Conservation (phyloP, 2,888 invertebrate species). For the Lasiommata megera region DNA sequence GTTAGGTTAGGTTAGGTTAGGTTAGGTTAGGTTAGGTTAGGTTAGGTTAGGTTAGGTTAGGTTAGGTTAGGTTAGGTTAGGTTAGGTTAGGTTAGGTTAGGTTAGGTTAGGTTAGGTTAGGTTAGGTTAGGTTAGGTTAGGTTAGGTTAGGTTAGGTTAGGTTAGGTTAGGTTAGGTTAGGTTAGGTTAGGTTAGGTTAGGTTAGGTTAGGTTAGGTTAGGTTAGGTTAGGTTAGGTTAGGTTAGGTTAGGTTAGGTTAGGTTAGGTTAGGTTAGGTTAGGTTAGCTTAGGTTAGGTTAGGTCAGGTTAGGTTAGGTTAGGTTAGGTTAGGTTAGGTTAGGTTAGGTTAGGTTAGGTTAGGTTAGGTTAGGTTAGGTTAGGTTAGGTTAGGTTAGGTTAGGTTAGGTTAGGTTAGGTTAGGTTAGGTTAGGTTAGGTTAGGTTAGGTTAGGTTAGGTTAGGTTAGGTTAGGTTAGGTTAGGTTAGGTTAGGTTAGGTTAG, state of each 20-base stretch:
- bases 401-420: constrained; percentile 10
- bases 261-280: constrained; percentile 10
- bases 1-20: constrained; percentile 19
- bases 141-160: constrained; percentile 18
- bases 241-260: constrained; percentile 24
- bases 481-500: constrained; percentile 3
- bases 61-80: constrained; percentile 19
- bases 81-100: constrained; percentile 21
- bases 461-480: constrained; percentile 1
- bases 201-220: constrained; percentile 31
- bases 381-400: constrained; percentile 20
- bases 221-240: constrained; percentile 30
- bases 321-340: constrained; percentile 22
- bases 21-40: constrained; percentile 19
- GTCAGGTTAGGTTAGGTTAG: constrained; percentile 8
- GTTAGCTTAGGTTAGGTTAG: constrained; percentile 9
- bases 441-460: constrained; percentile 2
- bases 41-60: constrained; percentile 22
- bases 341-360: constrained; percentile 21
- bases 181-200: constrained; percentile 22
- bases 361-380: constrained; percentile 21
- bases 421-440: constrained; percentile 2
- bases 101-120: constrained; percentile 21
- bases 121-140: constrained; percentile 21
- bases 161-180: constrained; percentile 26